Evolutionary conservation across 2,113 vertebrate species (phyloP).

Genomic region (Pituophis catenifer): DNA sequence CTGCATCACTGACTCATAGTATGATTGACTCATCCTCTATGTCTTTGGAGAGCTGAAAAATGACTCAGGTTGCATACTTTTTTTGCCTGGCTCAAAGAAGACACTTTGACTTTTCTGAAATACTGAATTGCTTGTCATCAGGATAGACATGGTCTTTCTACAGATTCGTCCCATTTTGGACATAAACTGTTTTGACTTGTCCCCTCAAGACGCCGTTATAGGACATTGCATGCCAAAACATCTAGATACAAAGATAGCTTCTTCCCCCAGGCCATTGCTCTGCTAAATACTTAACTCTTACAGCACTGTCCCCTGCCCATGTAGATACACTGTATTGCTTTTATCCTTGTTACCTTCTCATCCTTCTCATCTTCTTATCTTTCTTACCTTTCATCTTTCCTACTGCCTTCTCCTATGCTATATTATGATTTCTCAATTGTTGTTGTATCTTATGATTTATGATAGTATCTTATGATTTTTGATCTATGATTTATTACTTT

Average conservation of each 20-base stretch:
- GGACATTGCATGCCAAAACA: neutral
- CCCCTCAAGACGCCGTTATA: neutral
- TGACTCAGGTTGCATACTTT: fast-evolving
- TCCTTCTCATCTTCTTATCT: neutral
- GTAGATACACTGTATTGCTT: neutral
- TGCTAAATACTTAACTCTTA: neutral
- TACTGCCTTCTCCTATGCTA: neutral
- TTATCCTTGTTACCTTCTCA: neutral
- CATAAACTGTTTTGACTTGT: neutral
- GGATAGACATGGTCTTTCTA: neutral
- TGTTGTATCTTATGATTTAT: neutral
- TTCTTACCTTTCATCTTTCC: neutral
- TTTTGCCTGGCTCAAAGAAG: neutral
- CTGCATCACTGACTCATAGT: neutral
- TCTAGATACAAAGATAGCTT: neutral
- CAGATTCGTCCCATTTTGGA: neutral
- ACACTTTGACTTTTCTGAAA: neutral
- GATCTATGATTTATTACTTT: neutral
- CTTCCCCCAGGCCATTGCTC: neutral
- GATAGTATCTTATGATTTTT: neutral
- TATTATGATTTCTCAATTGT: neutral
- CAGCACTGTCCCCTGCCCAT: neutral
- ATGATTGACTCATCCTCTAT: neutral
- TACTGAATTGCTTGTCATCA: neutral
- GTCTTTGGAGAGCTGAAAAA: fast-evolving